Conservation (phyloP, 92 coral and sea anemone genomes). For the Parazoanthus atlanticus region DNA sequence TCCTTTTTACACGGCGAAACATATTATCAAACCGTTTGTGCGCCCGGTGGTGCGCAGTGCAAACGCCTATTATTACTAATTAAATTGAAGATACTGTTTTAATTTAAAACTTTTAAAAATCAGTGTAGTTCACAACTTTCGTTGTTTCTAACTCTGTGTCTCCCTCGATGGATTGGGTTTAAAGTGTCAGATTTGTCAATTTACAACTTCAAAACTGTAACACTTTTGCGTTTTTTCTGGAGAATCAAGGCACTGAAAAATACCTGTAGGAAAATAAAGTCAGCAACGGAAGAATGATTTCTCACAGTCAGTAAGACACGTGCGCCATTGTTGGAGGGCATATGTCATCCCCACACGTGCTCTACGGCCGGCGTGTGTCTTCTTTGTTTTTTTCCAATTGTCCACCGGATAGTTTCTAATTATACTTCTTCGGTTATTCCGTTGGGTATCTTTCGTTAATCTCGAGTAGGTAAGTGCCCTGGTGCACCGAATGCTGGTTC, state of each 20-base stretch:
- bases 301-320: background rate
- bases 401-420: background rate
- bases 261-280: background rate
- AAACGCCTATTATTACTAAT: no score
- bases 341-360: slow-evolving; percentile 10
- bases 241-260: background rate
- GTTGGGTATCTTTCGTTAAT: background rate
- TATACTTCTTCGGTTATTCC: background rate
- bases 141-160: no score
- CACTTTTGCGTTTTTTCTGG: background rate
- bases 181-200: no score
- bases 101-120: no score
- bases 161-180: background rate
- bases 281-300: slow-evolving; percentile 5
- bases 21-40: no score
- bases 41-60: no score
- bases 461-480: background rate
- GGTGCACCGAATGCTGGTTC: background rate
- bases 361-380: background rate
- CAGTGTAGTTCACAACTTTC: no score
- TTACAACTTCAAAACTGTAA: background rate
- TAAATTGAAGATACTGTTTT: no score
- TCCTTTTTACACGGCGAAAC: no score
- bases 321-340: background rate
- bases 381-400: background rate